phyloP scores from a whole-genome alignment of 2,113 vertebrate genomes.

The Mesoclemmys tuberculata region DNA sequence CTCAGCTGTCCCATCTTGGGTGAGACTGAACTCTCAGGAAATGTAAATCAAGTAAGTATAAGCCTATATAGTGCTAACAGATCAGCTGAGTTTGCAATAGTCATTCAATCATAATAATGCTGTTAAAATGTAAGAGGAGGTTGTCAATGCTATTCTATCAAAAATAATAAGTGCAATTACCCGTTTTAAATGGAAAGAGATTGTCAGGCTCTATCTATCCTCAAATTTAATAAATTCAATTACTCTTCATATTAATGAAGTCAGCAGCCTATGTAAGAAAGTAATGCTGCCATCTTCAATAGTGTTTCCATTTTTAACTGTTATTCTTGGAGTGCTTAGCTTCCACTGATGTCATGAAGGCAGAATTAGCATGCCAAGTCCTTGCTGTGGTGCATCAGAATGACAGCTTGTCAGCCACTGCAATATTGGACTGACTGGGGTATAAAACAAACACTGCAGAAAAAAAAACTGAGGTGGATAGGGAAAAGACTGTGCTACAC shows the following conservation, averaged over 20 bases:
- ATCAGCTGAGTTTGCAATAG: constrained; percentile 7
- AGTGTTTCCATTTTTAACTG: background rate
- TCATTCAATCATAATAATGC: constrained; percentile 39
- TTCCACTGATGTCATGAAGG: background rate
- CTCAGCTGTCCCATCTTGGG: too few species aligned
- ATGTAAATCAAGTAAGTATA: constrained; percentile 46
- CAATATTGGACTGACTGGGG: background rate
- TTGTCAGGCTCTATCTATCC: background rate
- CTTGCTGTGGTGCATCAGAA: background rate
- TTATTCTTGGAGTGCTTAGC: constrained; percentile 15
- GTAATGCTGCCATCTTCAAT: background rate
- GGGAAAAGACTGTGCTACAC: background rate
- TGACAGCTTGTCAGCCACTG: background rate
- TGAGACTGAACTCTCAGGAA: constrained; percentile 60
- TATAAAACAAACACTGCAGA: background rate
- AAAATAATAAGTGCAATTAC: background rate
- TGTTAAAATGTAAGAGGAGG: constrained; percentile 35
- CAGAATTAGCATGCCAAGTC: background rate
- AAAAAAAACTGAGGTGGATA: background rate
- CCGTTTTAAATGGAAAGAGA: background rate
- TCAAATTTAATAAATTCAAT: background rate
- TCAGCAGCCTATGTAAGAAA: background rate
- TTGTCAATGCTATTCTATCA: constrained; percentile 44
- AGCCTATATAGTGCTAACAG: constrained; percentile 53
- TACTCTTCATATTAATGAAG: background rate